Evolutionary conservation across 2,888 invertebrate species (phyloP), one percentile per base, ranked within the genome.

Genomic region (Aromia moschata): DNA sequence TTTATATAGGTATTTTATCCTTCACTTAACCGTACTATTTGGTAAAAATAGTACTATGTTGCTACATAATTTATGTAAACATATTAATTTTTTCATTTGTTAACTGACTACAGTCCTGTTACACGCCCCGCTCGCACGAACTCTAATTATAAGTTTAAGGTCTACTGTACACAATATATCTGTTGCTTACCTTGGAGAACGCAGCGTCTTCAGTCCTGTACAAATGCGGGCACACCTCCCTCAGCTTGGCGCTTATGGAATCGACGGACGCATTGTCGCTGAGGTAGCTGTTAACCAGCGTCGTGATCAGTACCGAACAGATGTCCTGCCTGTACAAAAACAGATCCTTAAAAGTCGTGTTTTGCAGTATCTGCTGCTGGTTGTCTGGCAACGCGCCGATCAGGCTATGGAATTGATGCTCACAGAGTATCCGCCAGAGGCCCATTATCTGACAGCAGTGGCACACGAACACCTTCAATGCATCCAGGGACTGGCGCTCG

Each of bases 161-260:
- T n/a, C n/a, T n/a, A n/a, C n/a, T n/a, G n/a, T n/a, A n/a, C n/a
- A n/a, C n/a, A n/a, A n/a, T n/a, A n/a, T n/a, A n/a, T n/a, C n/a
- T n/a, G n/a, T 4, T 9, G 56, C 68, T 75, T 80, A 94, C 95
- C 84, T 97, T 97, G 1, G 97, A 94, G 72, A 94, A 95, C 9
- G 94, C 92, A 2, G 97, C 98, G 81, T 99, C 98, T 83, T 98
- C 98, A 72, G 90, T 90, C 64, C 93, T 90, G 78, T 97, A 99
- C 17, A 99, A 84, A 69, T 92, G 91, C 0, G 99, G 98, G 75
- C 98, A 99, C 1, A 94, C 86, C 72, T 95, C 92, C 43, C 97
- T 85, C 53, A 99, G 81, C 75, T 91, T 91, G 16, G 87, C 84
- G 60, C 95, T 97, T 62, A 99, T 94, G 0, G 93, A 89, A 77